Evolutionary conservation across 2,113 vertebrate genomes (phyloP), one percentile per base, ranked within the genome.

Genomic region (Nothobranchius furzeri): DNA sequence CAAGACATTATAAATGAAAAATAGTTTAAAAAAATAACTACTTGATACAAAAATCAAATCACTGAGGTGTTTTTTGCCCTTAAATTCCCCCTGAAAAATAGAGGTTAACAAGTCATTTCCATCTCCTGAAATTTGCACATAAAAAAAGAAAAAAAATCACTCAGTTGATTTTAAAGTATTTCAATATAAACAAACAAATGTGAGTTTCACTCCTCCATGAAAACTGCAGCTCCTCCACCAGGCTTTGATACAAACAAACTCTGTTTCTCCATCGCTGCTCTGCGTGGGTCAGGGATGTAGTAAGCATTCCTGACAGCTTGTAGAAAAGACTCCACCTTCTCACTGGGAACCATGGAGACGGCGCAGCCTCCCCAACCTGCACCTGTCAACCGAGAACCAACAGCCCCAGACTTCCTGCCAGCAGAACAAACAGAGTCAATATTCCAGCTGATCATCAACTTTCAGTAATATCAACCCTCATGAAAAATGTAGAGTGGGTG

Each of bases 351-450:
- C 93, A 99, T 94, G 60, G 98, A 99, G 56, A 99, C 96, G 0
- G 93, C 92, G 81, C 98, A 99, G 87, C 98, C 98, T 14, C 98
- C 98, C 98, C 98, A 99, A 60, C 98, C 98, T 72, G 97, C 98
- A 71, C 98, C 97, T 17, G 97, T 99, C 74, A 99, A 91, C 60
- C 97, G 94, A 66, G 96, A 98, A 11, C 97, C 97, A 15, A 93
- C 85, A 60, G 98, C 96, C 47, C 97, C 98, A 12, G 90, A 95
- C 71, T 93, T 93, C 90, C 98, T 99, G 85, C 75, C 87, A 82
- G 15, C 57, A 63, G 60, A 87, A 65, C 86, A 66, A 63, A 24
- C 14, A 76, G 6, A 85, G 12, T 58, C 40, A 42, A 35, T 1
- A 51, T 1, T 10, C 1, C 57, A 5, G 2, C 11, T 7, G 3